phyloP scores from a whole-genome alignment of 2,888 invertebrate species.

The Nymphalis polychloros region DNA sequence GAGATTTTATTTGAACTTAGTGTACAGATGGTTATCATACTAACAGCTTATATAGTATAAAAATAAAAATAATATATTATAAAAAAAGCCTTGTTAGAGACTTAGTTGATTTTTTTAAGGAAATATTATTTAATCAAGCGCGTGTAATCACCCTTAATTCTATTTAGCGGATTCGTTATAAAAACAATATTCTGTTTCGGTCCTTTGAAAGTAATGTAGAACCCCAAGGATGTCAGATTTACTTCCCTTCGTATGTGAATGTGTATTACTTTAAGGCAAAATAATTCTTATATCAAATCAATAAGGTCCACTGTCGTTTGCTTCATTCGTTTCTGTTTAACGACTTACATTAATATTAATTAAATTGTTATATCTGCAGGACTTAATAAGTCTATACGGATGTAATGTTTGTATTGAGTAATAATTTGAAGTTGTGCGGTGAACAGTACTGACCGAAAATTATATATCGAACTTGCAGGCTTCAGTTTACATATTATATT shows the following conservation, averaged over 20 bases:
- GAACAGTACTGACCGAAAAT: too few relatives aligned
- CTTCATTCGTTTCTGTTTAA: neutral
- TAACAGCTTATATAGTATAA: too few relatives aligned
- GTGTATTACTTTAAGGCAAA: neutral
- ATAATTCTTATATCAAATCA: neutral
- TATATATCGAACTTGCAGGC: too few relatives aligned
- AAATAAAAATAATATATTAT: too few relatives aligned
- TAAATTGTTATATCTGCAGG: slow-evolving; percentile 2
- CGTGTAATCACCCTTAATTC: slow-evolving; percentile 17
- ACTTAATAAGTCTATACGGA: slow-evolving; percentile 1
- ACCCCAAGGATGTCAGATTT: slow-evolving; percentile 13
- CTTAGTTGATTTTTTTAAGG: too few relatives aligned
- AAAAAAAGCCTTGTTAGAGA: too few relatives aligned
- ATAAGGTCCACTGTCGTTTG: neutral
- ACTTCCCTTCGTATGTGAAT: neutral
- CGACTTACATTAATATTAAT: slow-evolving; percentile 6
- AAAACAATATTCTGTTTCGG: slow-evolving; percentile 21
- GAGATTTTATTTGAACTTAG: too few relatives aligned
- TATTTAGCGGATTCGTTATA: slow-evolving; percentile 16
- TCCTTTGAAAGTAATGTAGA: slow-evolving; percentile 24
- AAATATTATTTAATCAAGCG: neutral
- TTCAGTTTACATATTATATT: too few relatives aligned
- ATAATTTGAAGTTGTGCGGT: neutral
- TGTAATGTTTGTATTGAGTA: neutral
- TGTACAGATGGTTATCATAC: too few relatives aligned